Percentiles rank a stretch among this genome's conserved stretches.
Conservation (phyloP, 2,113 vertebrate genomes). For the Orycteropus afer region DNA sequence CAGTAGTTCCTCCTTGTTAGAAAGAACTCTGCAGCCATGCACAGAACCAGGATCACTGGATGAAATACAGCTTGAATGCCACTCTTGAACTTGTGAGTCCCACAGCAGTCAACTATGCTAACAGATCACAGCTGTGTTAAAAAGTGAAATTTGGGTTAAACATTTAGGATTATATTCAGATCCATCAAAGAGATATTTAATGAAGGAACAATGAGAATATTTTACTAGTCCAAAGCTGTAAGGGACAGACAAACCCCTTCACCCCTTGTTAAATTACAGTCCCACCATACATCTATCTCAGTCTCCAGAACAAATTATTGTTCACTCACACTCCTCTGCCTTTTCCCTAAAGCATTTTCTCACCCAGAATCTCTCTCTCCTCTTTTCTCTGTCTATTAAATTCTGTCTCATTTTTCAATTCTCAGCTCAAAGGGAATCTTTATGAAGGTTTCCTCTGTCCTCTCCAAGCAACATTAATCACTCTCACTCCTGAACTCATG, state of each 20-base stretch:
- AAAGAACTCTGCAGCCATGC: not conserved
- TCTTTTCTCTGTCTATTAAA: not conserved
- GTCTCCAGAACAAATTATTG: not conserved
- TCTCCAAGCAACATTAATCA: not conserved
- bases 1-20: not conserved
- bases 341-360: constrained; percentile 18
- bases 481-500: not conserved
- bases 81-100: not conserved
- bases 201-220: not conserved
- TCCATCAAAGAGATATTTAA: not conserved
- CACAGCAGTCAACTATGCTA: not conserved
- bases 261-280: not conserved
- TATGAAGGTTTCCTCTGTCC: not conserved
- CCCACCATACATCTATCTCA: not conserved
- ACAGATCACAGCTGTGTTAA: not conserved
- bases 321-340: constrained; percentile 7
- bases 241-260: not conserved
- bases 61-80: not conserved
- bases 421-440: not conserved
- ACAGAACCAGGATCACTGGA: not conserved
- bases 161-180: not conserved
- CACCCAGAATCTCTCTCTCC: not conserved
- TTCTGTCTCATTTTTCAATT: constrained; percentile 30
- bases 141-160: not conserved
- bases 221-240: not conserved